Evolutionary conservation across 2,113 vertebrate genomes (phyloP).

Genomic region (Xenopus borealis): DNA sequence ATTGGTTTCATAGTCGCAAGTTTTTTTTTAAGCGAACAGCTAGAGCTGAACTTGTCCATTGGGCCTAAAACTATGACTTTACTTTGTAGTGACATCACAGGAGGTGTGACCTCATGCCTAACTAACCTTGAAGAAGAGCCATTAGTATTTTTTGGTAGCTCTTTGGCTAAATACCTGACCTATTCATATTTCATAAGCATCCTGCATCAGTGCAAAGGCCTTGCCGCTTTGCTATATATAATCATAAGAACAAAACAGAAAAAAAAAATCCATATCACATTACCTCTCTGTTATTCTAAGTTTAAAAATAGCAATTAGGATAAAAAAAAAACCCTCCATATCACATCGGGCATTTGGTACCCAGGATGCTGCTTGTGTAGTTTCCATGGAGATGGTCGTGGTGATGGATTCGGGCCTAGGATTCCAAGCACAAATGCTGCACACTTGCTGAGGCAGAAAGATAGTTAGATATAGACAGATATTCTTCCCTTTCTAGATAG

Average conservation of each 20-base stretch:
- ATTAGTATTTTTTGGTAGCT: too few relatives aligned
- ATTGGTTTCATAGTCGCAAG: too few relatives aligned
- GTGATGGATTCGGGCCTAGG: constrained; percentile 26
- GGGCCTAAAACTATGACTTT: too few relatives aligned
- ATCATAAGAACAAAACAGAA: neutral
- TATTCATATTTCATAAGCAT: constrained; percentile 1
- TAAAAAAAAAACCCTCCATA: neutral
- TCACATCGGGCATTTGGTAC: constrained; percentile 5
- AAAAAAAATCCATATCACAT: neutral
- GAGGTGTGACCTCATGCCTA: too few relatives aligned
- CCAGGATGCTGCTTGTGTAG: constrained; percentile 11
- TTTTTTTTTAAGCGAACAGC: too few relatives aligned
- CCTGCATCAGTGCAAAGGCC: neutral
- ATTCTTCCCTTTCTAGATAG: too few relatives aligned
- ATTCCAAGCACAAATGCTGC: constrained; percentile 2
- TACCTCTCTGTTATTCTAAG: neutral
- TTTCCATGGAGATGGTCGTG: constrained; percentile 35
- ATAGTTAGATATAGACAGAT: too few relatives aligned
- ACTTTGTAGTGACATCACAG: too few relatives aligned
- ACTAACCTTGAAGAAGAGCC: too few relatives aligned
- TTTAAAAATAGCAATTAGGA: constrained; percentile 1
- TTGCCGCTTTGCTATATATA: neutral
- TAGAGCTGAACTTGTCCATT: too few relatives aligned
- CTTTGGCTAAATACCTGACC: too few relatives aligned
- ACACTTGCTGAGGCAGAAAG: neutral